Percentiles rank a stretch among this genome's conserved stretches.
phyloP scores from a whole-genome alignment of 2,888 invertebrate species.

The Xanthia icteritia region DNA sequence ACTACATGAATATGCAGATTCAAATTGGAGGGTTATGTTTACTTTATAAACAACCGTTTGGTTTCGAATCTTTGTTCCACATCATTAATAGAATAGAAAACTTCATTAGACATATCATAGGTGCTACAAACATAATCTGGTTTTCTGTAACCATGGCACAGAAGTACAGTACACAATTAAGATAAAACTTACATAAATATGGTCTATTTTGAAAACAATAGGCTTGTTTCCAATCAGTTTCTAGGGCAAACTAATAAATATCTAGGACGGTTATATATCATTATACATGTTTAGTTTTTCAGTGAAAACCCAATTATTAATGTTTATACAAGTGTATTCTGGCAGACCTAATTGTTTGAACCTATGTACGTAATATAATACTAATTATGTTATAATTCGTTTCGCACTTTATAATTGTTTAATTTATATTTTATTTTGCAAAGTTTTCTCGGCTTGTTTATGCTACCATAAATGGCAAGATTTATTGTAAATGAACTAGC shows the following conservation, averaged over 20 bases:
- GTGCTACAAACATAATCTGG: not conserved
- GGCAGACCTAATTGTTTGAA: not conserved
- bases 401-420: not conserved
- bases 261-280: slow-evolving; percentile 49
- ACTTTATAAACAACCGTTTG: not conserved
- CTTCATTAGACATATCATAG: not conserved
- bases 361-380: not conserved
- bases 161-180: slow-evolving; percentile 47
- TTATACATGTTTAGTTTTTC: slow-evolving; percentile 28
- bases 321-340: slow-evolving; percentile 51
- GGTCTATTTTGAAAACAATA: slow-evolving; percentile 60
- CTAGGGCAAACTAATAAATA: slow-evolving; percentile 46
- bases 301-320: slow-evolving; percentile 36
- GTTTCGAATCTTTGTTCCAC: not conserved
- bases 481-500: not conserved
- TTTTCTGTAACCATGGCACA: slow-evolving; percentile 31
- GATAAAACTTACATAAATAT: slow-evolving; percentile 60
- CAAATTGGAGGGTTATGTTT: not conserved
- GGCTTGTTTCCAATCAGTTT: slow-evolving; percentile 53
- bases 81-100: not conserved
- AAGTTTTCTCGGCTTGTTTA: not conserved
- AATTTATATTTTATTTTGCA: not conserved
- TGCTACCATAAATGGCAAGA: not conserved
- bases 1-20: not conserved
- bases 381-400: not conserved